Base-by-base conservation (phyloP, 2,113 vertebrate species). In the Phocoena sinus region DNA sequence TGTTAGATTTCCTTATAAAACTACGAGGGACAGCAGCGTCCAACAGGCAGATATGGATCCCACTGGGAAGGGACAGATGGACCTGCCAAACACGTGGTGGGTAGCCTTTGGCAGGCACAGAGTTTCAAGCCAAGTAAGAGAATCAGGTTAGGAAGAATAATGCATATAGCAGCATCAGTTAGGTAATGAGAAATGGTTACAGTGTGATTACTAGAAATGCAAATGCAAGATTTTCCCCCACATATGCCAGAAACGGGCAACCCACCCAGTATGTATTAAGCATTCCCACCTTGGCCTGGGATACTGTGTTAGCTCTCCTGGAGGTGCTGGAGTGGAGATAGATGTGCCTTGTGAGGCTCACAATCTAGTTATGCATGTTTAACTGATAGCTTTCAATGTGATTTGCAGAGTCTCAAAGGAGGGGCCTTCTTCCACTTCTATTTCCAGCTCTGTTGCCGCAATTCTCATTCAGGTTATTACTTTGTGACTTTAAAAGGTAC, bases 391-490 rank as follows among this genome's bases (percentile, higher is more conserved):
- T 88, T 93, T 95, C 68, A 79, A 0, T 4, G 13, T 90, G 36
- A 93, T 89, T 95, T 88, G 10, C 33, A 11, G 31, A 87, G 11
- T 26, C 28, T 53, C 3, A 17, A 5, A 65, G 74, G 83, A 89
- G 56, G 2, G 31, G 3, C 15, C 18, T 67, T 23, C 36, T 56
- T 89, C 38, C 8, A 79, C 23, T 47, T 44, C n/a, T 38, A 8
- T 11, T n/a, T 89, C 31, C 11, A 84, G 20, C 10, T 74, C 20
- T 15, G 14, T 56, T 74, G 76, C 77, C 50, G 73, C 62, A 92
- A 63, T 84, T 87, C 25, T 62, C 85, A 88, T 97, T 93, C 80
- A 67, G 36, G 1, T 41, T 47, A 70, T 81, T 92, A 36, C 17
- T 89, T 47, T 63, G 28, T 85, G 12, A 44, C 31, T 91, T 88